Evolutionary conservation across 2,113 vertebrate genomes (phyloP).

Genomic region (Pimephales promelas): DNA sequence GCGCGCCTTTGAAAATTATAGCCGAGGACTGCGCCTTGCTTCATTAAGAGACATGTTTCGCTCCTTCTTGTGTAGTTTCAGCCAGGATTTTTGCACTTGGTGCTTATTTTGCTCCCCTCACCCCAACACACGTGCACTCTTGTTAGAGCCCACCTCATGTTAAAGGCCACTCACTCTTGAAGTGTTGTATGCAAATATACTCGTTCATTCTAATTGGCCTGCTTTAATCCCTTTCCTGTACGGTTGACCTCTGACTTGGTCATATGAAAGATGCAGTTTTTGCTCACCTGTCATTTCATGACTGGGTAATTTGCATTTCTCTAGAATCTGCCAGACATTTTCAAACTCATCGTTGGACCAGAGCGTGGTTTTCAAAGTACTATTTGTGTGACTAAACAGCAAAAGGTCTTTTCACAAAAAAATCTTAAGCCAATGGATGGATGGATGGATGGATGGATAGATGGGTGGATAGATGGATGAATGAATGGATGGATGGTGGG

Average conservation of each 20-base stretch:
- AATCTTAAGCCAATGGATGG: too few relatives aligned
- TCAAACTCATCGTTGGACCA: background rate
- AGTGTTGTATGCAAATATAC: slow-evolving; percentile 11
- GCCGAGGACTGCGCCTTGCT: slow-evolving; percentile 80
- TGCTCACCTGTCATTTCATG: background rate
- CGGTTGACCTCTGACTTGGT: background rate
- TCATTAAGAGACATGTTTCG: slow-evolving; percentile 85
- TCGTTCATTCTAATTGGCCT: slow-evolving; percentile 3
- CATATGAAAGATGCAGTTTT: background rate
- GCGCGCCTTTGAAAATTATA: slow-evolving; percentile 83
- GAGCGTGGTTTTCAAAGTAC: background rate
- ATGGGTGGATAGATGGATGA: background rate
- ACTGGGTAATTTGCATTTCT: background rate
- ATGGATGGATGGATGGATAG: background rate
- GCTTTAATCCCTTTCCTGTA: background rate
- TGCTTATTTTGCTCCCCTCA: slow-evolving; percentile 73
- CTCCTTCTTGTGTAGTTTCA: slow-evolving; percentile 80
- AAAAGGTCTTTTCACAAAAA: background rate
- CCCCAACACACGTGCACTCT: slow-evolving; percentile 32
- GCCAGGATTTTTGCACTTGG: slow-evolving; percentile 74
- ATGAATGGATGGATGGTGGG: too few relatives aligned
- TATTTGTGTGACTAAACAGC: background rate
- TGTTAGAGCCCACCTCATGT: slow-evolving; percentile 45
- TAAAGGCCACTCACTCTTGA: slow-evolving; percentile 32
- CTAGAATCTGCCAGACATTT: background rate